A percentile compares a stretch with the other conserved stretches of the same genome.
Conservation (phyloP, 2,888 invertebrate species). For the Diaperis boleti region DNA sequence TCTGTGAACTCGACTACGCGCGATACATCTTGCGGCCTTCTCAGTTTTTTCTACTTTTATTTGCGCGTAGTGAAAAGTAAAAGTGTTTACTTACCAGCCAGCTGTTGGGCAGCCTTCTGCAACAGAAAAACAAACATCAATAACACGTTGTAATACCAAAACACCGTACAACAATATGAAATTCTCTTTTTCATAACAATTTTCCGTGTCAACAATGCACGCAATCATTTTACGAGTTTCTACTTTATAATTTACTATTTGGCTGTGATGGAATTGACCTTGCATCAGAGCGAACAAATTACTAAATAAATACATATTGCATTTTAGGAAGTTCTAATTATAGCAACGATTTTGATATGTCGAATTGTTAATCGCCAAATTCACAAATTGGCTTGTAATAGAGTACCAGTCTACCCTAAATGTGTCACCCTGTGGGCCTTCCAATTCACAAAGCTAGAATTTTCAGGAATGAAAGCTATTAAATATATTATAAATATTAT, state of each 20-base stretch:
- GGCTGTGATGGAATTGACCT: conserved; percentile 32
- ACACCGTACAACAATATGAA: too few relatives aligned
- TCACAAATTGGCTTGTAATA: too few relatives aligned
- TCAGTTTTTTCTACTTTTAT: too few relatives aligned
- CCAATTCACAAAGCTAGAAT: too few relatives aligned
- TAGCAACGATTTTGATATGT: conserved; percentile 3
- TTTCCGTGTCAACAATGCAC: not conserved
- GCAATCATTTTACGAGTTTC: conserved; percentile 13
- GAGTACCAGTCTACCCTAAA: too few relatives aligned
- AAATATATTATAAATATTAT: too few relatives aligned
- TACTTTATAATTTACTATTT: conserved; percentile 19
- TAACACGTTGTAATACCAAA: not conserved
- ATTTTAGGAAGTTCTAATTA: conserved; percentile 12
- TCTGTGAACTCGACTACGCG: not conserved
- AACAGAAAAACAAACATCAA: conserved; percentile 47
- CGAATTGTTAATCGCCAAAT: too few relatives aligned
- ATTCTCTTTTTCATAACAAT: not conserved
- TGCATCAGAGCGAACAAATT: conserved; percentile 19
- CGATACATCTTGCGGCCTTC: too few relatives aligned
- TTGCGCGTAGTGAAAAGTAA: not conserved
- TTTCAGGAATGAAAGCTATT: too few relatives aligned
- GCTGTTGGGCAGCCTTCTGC: conserved; percentile 56
- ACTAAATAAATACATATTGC: conserved; percentile 19
- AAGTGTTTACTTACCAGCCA: conserved; percentile 49
- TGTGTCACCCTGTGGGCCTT: too few relatives aligned